Evolutionary conservation across 2,113 vertebrate genomes (phyloP).

Genomic region (Chaenocephalus aceratus): DNA sequence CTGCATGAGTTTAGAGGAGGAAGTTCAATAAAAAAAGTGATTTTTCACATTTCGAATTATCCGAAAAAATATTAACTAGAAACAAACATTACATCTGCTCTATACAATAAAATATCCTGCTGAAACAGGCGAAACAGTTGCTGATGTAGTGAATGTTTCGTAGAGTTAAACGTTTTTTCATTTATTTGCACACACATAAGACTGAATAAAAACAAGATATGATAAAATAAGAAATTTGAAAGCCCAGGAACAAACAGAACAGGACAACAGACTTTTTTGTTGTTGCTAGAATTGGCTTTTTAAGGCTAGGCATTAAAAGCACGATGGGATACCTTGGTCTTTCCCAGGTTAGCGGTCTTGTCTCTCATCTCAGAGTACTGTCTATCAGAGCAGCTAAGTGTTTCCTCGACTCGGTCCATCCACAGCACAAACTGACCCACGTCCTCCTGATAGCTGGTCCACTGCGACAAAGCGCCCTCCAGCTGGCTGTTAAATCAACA

Average conservation of each 20-base stretch:
- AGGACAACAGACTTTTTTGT: too few species aligned
- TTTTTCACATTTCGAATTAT: not conserved
- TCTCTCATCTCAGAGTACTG: conserved; percentile 91
- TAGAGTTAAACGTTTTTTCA: not conserved
- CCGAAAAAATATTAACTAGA: too few species aligned
- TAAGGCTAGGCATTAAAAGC: not conserved
- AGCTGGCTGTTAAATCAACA: conserved; percentile 87
- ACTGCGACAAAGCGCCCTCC: conserved; percentile 95
- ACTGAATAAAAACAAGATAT: too few species aligned
- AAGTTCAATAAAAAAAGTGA: not conserved
- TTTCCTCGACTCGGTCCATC: conserved; percentile 93
- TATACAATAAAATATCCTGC: not conserved
- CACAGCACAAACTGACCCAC: conserved; percentile 92
- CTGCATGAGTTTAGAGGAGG: not conserved
- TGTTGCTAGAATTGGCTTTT: not conserved
- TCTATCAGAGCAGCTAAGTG: conserved; percentile 86
- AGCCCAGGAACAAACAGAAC: too few species aligned
- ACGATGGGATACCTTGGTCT: conserved; percentile 87
- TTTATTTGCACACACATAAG: too few species aligned
- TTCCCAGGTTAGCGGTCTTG: conserved; percentile 91
- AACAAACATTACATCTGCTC: not conserved
- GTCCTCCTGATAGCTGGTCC: conserved; percentile 98
- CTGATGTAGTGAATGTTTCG: not conserved
- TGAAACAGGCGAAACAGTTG: not conserved
- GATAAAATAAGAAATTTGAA: too few species aligned